Percentiles rank a stretch among this genome's conserved stretches.
phyloP scores from a whole-genome alignment of 2,113 vertebrate genomes.

The Notiomystis cincta region DNA sequence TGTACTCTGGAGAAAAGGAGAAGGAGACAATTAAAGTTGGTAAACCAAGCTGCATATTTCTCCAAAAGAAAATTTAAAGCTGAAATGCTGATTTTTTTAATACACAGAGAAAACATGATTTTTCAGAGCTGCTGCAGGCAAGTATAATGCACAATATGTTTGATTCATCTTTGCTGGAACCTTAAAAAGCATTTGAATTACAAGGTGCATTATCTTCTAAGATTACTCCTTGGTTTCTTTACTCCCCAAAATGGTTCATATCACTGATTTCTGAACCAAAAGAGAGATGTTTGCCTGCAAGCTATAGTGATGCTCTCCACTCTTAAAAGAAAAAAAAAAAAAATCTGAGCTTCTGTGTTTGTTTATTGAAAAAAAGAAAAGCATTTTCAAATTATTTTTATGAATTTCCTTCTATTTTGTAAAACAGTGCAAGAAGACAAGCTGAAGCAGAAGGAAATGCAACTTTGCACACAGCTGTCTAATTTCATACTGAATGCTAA shows the following conservation, averaged over 20 bases:
- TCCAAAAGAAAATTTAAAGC: neutral
- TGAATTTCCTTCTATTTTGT: too few relatives aligned
- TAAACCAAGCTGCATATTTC: neutral
- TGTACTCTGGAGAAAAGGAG: neutral
- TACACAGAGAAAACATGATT: neutral
- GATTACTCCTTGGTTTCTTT: neutral
- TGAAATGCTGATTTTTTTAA: neutral
- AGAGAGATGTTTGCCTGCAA: neutral
- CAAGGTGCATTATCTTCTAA: neutral
- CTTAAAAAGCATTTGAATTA: neutral
- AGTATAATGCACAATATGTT: neutral
- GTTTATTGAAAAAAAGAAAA: neutral
- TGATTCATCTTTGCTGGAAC: neutral
- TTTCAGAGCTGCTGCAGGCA: neutral
- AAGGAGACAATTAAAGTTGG: neutral
- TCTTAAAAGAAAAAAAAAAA: neutral
- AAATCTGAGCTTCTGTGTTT: neutral
- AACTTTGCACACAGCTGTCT: too few relatives aligned
- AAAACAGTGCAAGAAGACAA: too few relatives aligned
- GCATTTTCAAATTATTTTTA: too few relatives aligned
- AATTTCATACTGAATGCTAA: too few relatives aligned
- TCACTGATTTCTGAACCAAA: neutral
- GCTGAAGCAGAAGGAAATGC: too few relatives aligned
- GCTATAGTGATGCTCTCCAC: neutral
- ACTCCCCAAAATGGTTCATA: neutral